Conservation (phyloP, 2,888 invertebrate species). For the Achlya flavicornis region DNA sequence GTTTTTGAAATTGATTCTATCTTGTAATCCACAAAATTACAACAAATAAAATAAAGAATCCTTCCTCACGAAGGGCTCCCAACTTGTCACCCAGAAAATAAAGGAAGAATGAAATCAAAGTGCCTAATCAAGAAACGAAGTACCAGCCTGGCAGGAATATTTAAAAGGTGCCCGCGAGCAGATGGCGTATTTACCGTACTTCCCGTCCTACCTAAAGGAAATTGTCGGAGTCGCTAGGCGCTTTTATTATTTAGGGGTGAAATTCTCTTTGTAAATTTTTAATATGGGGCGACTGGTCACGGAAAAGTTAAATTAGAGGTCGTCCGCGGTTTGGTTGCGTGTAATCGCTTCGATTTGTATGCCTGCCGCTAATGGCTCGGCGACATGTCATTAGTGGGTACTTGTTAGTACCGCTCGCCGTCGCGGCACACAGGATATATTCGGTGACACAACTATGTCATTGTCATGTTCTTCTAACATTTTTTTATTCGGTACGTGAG, state of each 20-base stretch:
- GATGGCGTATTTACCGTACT: slow-evolving; percentile 47
- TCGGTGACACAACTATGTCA: slow-evolving; percentile 20
- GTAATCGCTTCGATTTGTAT: slow-evolving; percentile 66
- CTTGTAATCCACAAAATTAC: too few species aligned
- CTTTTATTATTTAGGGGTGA: slow-evolving; percentile 75
- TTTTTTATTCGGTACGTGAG: neutral
- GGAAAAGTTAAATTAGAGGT: slow-evolving; percentile 74
- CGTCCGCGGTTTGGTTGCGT: slow-evolving; percentile 54
- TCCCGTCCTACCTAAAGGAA: slow-evolving; percentile 51
- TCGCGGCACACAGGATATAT: neutral
- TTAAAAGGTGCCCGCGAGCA: slow-evolving; percentile 52
- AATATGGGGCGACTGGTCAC: slow-evolving; percentile 63
- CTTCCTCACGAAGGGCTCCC: neutral
- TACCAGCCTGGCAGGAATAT: slow-evolving; percentile 57
- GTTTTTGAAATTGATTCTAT: too few species aligned
- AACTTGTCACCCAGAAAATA: neutral
- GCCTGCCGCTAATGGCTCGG: slow-evolving; percentile 49
- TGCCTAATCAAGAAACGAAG: slow-evolving; percentile 35
- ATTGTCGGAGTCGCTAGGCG: slow-evolving; percentile 58
- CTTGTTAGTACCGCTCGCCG: slow-evolving; percentile 16
- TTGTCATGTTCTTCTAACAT: slow-evolving; percentile 12
- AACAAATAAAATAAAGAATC: too few species aligned
- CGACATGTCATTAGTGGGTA: slow-evolving; percentile 32
- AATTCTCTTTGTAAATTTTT: slow-evolving; percentile 69
- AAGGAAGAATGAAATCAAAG: slow-evolving; percentile 22